Percentiles rank a stretch among this genome's conserved stretches.
Evolutionary conservation across 1,140 invertebrate species (phyloP).

Genomic region (Littorina saxatilis): DNA sequence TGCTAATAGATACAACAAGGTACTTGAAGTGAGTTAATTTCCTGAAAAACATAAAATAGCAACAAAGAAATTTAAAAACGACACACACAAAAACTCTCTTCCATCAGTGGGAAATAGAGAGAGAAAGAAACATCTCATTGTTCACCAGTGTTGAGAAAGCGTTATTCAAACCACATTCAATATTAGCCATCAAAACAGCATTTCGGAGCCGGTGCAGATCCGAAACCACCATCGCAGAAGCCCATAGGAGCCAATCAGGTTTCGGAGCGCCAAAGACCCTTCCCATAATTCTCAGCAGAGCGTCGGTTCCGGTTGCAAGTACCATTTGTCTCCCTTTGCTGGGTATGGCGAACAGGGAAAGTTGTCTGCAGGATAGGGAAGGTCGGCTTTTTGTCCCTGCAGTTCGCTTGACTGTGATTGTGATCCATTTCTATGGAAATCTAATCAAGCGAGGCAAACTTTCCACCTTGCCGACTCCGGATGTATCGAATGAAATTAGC

Average conservation of each 20-base stretch:
- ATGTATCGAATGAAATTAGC: background rate
- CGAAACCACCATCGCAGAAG: background rate
- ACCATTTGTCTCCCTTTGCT: conserved; percentile 23
- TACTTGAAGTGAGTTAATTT: too few relatives aligned
- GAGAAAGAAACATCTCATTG: too few relatives aligned
- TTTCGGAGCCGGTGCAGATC: too few relatives aligned
- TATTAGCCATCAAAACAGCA: too few relatives aligned
- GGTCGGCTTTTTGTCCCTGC: background rate
- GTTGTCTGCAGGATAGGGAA: background rate
- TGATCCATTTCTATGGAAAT: conserved; percentile 10
- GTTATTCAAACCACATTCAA: too few relatives aligned
- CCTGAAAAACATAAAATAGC: too few relatives aligned
- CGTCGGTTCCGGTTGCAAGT: conserved; percentile 18
- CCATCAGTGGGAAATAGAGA: too few relatives aligned
- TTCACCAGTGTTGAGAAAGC: too few relatives aligned
- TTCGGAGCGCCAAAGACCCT: background rate
- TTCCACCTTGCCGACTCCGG: background rate
- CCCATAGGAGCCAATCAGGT: background rate
- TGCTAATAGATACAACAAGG: too few relatives aligned
- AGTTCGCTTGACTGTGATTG: conserved; percentile 2
- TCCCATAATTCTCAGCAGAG: conserved; percentile 13
- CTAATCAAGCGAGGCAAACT: conserved; percentile 13
- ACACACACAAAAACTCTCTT: too few relatives aligned
- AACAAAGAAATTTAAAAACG: too few relatives aligned
- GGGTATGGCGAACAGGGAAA: background rate